These are phyloP conservation scores for Crepidodera aurea DNA, from an alignment of 2,888 invertebrate species.

Conservation along the genomic window DNA sequence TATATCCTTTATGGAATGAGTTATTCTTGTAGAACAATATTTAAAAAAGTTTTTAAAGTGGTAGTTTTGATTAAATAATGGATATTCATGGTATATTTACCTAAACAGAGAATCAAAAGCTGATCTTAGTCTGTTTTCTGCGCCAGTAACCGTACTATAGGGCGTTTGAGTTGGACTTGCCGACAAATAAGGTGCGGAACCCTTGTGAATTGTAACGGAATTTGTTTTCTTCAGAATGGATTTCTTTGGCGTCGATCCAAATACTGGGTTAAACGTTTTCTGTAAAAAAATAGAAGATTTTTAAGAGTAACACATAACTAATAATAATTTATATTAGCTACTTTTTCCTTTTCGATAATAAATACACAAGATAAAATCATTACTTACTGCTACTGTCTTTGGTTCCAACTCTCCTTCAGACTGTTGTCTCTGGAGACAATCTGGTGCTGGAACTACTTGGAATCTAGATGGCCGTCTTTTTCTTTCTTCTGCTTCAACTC, in stretches of 20 bases:
- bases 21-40: too few relatives aligned
- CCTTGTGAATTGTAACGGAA: constrained; percentile 72
- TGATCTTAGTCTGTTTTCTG: constrained; percentile 83
- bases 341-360: too few relatives aligned
- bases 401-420: constrained; percentile 55
- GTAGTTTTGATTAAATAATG: too few relatives aligned
- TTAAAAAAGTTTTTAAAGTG: too few relatives aligned
- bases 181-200: constrained; percentile 66
- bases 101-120: constrained; percentile 92
- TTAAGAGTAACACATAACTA: not conserved
- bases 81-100: constrained; percentile 38
- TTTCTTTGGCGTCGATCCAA: constrained; percentile 69
- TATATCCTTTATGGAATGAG: too few relatives aligned
- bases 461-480: constrained; percentile 73
- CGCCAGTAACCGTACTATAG: constrained; percentile 88
- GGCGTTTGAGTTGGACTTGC: constrained; percentile 67
- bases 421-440: constrained; percentile 66
- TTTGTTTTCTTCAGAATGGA: constrained; percentile 94
- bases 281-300: not conserved
- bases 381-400: constrained; percentile 15
- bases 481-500: constrained; percentile 66
- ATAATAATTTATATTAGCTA: too few relatives aligned
- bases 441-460: constrained; percentile 82
- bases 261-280: constrained; percentile 58
- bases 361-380: too few relatives aligned